Evolutionary conservation across 2,113 vertebrate species (phyloP).

Genomic region (Carassius carassius): DNA sequence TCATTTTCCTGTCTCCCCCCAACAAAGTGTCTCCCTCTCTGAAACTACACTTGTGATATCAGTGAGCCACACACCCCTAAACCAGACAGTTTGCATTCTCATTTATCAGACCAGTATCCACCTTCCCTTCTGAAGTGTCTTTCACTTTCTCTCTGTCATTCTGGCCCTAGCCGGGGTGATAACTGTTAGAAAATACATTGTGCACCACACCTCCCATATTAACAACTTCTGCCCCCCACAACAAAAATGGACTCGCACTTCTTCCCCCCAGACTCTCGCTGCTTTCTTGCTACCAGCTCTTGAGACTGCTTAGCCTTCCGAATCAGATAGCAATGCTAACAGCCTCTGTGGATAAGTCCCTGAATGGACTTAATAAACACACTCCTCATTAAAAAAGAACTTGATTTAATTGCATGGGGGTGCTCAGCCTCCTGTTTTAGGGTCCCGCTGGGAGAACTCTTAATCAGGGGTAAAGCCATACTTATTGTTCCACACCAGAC

Average conservation of each 20-base stretch:
- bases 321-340: slow-evolving; percentile 77
- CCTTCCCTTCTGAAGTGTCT: slow-evolving; percentile 7
- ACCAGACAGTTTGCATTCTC: slow-evolving; percentile 28
- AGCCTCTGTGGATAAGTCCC: slow-evolving; percentile 64
- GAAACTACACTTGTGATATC: slow-evolving; percentile 43
- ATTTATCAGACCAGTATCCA: slow-evolving; percentile 30
- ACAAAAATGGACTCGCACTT: no score
- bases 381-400: slow-evolving; percentile 71
- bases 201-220: background rate
- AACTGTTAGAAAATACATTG: slow-evolving; percentile 30
- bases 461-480: slow-evolving; percentile 52
- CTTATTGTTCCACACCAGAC: slow-evolving; percentile 41
- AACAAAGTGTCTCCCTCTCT: slow-evolving; percentile 44
- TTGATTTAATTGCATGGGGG: slow-evolving; percentile 57
- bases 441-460: slow-evolving; percentile 37
- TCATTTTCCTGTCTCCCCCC: slow-evolving; percentile 31
- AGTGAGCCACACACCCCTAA: slow-evolving; percentile 29
- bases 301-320: slow-evolving; percentile 72
- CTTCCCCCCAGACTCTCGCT: background rate
- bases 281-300: slow-evolving; percentile 56
- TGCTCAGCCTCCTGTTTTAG: slow-evolving; percentile 29
- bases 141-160: slow-evolving; percentile 27
- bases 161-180: background rate
- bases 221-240: slow-evolving; percentile 35
- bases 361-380: slow-evolving; percentile 75